These are phyloP conservation scores for Suricata suricatta DNA, from an alignment of 2,113 vertebrate genomes.

Conservation along the genomic window DNA sequence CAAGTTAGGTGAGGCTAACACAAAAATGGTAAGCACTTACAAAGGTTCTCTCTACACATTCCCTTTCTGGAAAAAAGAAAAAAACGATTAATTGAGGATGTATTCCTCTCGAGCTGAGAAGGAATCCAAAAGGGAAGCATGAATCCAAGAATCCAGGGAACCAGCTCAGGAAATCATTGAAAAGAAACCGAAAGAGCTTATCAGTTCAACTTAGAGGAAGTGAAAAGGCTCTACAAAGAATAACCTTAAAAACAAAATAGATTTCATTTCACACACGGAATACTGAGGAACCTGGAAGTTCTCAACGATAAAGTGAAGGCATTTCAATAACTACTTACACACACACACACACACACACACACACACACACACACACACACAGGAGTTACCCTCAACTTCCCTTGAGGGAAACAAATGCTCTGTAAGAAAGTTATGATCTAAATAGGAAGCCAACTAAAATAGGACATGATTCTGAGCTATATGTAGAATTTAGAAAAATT, in stretches of 20 bases:
- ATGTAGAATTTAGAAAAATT: neutral
- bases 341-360: neutral
- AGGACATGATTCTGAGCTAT: neutral
- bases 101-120: neutral
- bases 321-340: neutral
- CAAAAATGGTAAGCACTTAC: neutral
- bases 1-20: neutral
- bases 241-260: neutral
- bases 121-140: neutral
- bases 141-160: neutral
- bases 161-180: neutral
- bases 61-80: neutral
- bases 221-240: neutral
- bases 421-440: neutral
- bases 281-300: neutral
- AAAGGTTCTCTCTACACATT: neutral
- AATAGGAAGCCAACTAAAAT: neutral
- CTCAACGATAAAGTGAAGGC: neutral
- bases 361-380: neutral
- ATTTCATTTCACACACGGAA: neutral
- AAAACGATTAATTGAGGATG: neutral
- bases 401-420: neutral
- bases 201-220: neutral
- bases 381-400: neutral
- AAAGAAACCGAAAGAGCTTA: neutral